Percentiles rank a stretch among this genome's conserved stretches.
phyloP scores from a whole-genome alignment of 1,140 invertebrate species.

The silkworm (Bombyx mori) region DNA sequence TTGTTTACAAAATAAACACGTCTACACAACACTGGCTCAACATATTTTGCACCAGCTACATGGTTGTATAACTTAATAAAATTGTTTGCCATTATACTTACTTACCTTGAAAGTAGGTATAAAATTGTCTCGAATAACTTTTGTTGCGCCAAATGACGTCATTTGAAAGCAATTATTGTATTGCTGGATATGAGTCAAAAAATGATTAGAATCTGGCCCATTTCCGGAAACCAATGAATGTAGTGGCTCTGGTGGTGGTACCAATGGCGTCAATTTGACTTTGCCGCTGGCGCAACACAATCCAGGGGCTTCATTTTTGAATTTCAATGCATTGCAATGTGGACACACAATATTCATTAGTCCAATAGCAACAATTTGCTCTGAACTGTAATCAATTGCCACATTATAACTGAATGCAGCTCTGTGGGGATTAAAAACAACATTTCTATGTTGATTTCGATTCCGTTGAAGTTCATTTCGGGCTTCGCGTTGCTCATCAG shows the following conservation, averaged over 20 bases:
- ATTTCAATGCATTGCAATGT: conserved; percentile 53
- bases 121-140: conserved; percentile 8
- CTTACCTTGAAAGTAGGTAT: too few relatives aligned
- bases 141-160: too few relatives aligned
- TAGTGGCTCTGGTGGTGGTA: too few relatives aligned
- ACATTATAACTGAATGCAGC: conserved; percentile 24
- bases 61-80: not conserved
- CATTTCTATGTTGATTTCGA: too few relatives aligned
- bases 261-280: conserved; percentile 32
- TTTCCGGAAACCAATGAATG: too few relatives aligned
- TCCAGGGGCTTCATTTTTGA: conserved; percentile 40
- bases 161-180: too few relatives aligned
- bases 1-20: too few relatives aligned
- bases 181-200: too few relatives aligned
- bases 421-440: conserved; percentile 14
- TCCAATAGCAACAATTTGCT: conserved; percentile 25
- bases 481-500: too few relatives aligned
- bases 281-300: conserved; percentile 48
- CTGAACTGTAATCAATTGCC: conserved; percentile 24
- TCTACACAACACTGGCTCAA: conserved; percentile 1
- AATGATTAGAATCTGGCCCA: too few relatives aligned
- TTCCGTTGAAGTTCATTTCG: too few relatives aligned
- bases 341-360: conserved; percentile 31
- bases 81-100: conserved; percentile 1
- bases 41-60: conserved; percentile 1